phyloP scores from a whole-genome alignment of 2,113 vertebrate species.

The Sakesphorus luctuosus region DNA sequence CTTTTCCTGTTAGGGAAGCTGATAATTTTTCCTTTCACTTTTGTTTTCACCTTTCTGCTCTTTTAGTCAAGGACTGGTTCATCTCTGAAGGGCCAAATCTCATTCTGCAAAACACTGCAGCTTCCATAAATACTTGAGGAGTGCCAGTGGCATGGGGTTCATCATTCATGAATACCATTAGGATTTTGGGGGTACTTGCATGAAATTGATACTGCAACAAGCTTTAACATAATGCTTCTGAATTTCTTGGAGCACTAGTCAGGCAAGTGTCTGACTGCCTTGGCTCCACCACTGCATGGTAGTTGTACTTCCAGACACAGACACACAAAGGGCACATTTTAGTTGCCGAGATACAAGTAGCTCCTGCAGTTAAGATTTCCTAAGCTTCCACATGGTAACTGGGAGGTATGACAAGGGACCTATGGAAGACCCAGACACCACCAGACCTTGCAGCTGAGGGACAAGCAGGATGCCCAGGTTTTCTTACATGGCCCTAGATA shows the following conservation, averaged over 20 bases:
- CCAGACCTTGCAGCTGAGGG: neutral
- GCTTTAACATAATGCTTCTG: rapidly evolving
- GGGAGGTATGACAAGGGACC: neutral
- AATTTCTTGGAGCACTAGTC: neutral
- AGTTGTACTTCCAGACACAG: neutral
- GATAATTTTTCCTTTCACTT: neutral
- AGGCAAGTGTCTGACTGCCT: neutral
- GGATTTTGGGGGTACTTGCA: neutral
- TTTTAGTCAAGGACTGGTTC: neutral
- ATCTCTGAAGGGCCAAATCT: neutral
- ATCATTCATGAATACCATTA: neutral
- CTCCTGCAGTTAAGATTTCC: neutral
- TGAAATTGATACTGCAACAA: neutral
- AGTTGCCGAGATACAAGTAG: neutral
- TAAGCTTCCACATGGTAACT: neutral
- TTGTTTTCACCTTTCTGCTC: neutral
- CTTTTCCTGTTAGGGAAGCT: neutral
- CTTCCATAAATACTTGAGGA: neutral
- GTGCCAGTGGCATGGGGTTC: neutral
- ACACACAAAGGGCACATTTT: neutral
- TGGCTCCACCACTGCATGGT: neutral
- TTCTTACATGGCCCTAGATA: neutral
- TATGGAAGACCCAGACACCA: neutral
- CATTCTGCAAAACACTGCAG: neutral
- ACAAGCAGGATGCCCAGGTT: neutral